Conservation (phyloP, 2,888 invertebrate genomes). For the Cinara cedri region DNA sequence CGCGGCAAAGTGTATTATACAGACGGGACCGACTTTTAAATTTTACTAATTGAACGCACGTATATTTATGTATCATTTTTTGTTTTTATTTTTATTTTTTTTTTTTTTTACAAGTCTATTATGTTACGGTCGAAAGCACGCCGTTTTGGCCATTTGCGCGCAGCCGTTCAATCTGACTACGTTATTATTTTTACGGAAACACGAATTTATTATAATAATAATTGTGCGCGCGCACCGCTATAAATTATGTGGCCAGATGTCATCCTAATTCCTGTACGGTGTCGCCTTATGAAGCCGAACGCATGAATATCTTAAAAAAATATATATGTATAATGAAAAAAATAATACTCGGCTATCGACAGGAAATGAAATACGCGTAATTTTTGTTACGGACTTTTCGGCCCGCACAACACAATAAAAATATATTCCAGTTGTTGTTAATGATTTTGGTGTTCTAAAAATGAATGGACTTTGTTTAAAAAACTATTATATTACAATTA, state of each 20-base stretch:
- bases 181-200: not conserved
- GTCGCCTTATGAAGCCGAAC: slow-evolving; percentile 5
- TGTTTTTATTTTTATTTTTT: not conserved
- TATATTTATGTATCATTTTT: not conserved
- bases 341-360: too few relatives aligned
- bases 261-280: not conserved
- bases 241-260: not conserved
- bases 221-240: not conserved
- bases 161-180: slow-evolving; percentile 14
- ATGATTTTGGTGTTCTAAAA: too few relatives aligned
- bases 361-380: too few relatives aligned
- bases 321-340: too few relatives aligned
- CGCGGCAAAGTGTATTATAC: not conserved
- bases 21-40: not conserved
- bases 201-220: not conserved
- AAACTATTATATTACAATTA: too few relatives aligned
- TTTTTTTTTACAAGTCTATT: not conserved
- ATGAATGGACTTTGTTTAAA: too few relatives aligned
- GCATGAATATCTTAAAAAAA: not conserved
- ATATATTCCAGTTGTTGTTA: too few relatives aligned
- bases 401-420: too few relatives aligned
- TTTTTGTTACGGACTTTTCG: too few relatives aligned
- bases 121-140: slow-evolving; percentile 16
- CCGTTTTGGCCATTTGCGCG: not conserved
- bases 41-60: slow-evolving; percentile 30